Percentiles rank a stretch among this genome's conserved stretches.
Conservation (phyloP, 2,888 invertebrate species). For the Syritta pipiens region DNA sequence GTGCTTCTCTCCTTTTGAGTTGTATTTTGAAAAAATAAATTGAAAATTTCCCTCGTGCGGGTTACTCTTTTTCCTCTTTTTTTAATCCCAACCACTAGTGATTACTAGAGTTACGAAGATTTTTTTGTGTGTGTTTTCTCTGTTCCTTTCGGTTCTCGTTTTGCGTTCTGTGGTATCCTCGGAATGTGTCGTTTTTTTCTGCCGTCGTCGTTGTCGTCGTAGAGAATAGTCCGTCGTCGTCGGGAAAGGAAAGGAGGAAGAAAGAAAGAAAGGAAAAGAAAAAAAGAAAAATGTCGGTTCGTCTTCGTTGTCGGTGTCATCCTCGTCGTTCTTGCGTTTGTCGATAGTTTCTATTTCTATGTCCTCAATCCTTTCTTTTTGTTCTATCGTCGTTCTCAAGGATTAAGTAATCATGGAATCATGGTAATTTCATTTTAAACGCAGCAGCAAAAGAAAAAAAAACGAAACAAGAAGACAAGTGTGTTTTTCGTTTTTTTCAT, state of each 20-base stretch:
- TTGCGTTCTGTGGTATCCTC: slow-evolving; percentile 61
- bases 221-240: slow-evolving; percentile 45
- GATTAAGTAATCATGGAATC: slow-evolving; percentile 7
- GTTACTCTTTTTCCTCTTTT: too few species aligned
- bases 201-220: slow-evolving; percentile 30
- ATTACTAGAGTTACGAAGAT: too few species aligned
- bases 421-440: slow-evolving; percentile 17
- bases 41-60: slow-evolving; percentile 23
- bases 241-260: slow-evolving; percentile 19
- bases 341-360: slow-evolving; percentile 27
- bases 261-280: slow-evolving; percentile 6
- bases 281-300: slow-evolving; percentile 61
- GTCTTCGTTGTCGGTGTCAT: slow-evolving; percentile 65
- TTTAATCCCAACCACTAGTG: slow-evolving; percentile 21
- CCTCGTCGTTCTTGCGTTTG: slow-evolving; percentile 59
- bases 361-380: slow-evolving; percentile 12
- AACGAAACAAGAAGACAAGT: slow-evolving; percentile 4
- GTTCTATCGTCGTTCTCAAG: not conserved
- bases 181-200: slow-evolving; percentile 61
- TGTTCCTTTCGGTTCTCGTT: not conserved
- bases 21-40: slow-evolving; percentile 17
- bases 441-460: not conserved
- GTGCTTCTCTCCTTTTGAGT: too few species aligned
- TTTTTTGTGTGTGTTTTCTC: too few species aligned
- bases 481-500: slow-evolving; percentile 2